Evolutionary conservation across 2,797 vertebrate species (phyloP).

Genomic region (Dicrostonyx torquatus): DNA sequence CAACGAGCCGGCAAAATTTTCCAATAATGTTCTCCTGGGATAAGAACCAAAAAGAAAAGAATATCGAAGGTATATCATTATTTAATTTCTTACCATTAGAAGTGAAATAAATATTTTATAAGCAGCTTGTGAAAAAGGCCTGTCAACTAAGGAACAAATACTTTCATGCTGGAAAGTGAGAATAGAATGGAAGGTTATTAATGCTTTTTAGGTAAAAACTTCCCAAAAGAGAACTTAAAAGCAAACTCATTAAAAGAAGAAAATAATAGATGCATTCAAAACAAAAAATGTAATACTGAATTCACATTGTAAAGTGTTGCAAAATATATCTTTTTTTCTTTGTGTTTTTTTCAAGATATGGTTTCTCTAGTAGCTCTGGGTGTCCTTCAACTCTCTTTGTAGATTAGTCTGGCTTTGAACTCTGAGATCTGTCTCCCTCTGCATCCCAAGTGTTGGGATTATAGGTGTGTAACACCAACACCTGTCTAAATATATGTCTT

Average conservation of each 20-base stretch:
- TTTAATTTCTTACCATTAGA: neutral
- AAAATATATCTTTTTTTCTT: neutral
- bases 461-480: neutral
- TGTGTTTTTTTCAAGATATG: neutral
- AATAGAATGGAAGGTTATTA: neutral
- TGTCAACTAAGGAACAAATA: neutral
- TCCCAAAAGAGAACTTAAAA: neutral
- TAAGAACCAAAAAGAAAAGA: neutral
- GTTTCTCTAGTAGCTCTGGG: neutral
- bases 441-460: neutral
- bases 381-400: neutral
- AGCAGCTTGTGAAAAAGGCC: neutral
- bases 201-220: neutral
- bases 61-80: neutral
- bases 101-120: neutral
- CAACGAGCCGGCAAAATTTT: neutral
- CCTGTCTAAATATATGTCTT: neutral
- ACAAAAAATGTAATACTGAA: neutral
- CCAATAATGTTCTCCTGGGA: neutral
- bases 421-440: neutral
- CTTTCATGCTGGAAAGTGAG: neutral
- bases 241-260: neutral
- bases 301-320: neutral
- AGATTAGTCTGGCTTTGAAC: neutral
- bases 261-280: neutral